Base-by-base conservation (phyloP, 1,140 invertebrate species). In the Stegodyphus dumicola region DNA sequence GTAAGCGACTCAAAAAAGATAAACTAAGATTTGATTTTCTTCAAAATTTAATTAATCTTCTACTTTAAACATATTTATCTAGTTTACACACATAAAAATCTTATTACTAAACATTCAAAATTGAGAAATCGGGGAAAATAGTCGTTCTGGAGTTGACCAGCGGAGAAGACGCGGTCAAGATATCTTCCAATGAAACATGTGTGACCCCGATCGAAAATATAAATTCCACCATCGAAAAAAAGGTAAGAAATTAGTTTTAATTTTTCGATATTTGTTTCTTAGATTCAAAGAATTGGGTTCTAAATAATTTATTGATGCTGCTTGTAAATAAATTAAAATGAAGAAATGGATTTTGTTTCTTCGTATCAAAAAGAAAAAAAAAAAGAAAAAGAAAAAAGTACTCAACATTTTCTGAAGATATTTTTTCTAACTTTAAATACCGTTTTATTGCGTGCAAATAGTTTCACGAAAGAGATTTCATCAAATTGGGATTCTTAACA, bases 41-140 rank as follows among this genome's bases (percentile, higher is more conserved):
- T 10, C 9, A 15, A 60, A 60, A 15, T 60, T 60, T 60, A 10
- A 0, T 10, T 10, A 60, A 60, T 1, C 15, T 60, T 1, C 56
- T 15, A 9, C 56, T 15, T 15, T 60, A 10, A 10, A 10, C 56
- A 15, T 15, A 60, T 9, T 2, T 5, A 15, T 60, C 56, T 5
- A 10, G 56, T 15, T 10, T 10, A 2, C 9, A 9, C 15, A 10
- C 15, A 60, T 5, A 10, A 15, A 10, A 5, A 5, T 9, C 9
- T 60, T 5, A 15, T 60, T 60, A 60, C 5, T 60, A 10, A 5
- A 60, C 77, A 60, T 85, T 51, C 81, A 85, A 85, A 77, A 85
- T 85, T 85, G 81, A 85, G 81, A 85, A 85, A 53, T 76, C 81
- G 64, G 81, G 81, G 65, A 85, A 85, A 75, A 85, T 85, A 54